phyloP scores from a whole-genome alignment of 1,140 invertebrate genomes.

The Drosophila leontia region DNA sequence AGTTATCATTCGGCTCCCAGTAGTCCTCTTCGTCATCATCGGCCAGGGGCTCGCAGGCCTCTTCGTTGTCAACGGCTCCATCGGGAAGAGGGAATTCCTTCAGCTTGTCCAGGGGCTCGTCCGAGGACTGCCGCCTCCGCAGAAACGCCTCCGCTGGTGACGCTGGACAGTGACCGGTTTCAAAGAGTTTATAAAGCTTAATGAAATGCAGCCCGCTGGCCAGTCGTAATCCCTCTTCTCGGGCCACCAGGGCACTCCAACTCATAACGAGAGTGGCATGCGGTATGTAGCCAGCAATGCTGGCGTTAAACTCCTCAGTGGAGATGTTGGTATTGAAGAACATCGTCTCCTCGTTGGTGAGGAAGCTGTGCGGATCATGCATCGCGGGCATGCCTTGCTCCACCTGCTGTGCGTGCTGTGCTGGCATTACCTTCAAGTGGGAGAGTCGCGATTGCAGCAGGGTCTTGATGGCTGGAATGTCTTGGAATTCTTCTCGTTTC shows the following conservation, averaged over 20 bases:
- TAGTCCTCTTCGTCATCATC: conserved; percentile 73
- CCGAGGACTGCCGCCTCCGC: conserved; percentile 33
- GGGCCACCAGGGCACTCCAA: conserved; percentile 71
- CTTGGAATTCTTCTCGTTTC: conserved; percentile 25
- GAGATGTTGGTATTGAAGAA: conserved; percentile 77
- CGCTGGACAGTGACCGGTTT: conserved; percentile 60
- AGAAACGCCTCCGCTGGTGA: conserved; percentile 27
- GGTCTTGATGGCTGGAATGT: conserved; percentile 52
- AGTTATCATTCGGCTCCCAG: conserved; percentile 80
- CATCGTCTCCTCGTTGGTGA: conserved; percentile 77
- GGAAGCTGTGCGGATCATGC: conserved; percentile 70
- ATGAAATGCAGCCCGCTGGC: conserved; percentile 78
- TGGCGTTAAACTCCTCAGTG: conserved; percentile 80
- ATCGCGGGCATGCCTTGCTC: conserved; percentile 53
- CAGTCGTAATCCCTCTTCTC: conserved; percentile 52
- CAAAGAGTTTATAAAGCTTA: conserved; percentile 75
- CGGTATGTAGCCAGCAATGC: conserved; percentile 60
- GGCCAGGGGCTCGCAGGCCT: conserved; percentile 43
- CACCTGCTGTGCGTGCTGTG: conserved; percentile 46
- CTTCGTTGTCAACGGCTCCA: conserved; percentile 38
- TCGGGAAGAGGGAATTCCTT: conserved; percentile 63
- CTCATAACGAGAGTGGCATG: conserved; percentile 73
- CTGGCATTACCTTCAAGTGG: conserved; percentile 57
- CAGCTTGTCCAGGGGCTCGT: conserved; percentile 25
- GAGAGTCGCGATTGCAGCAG: conserved; percentile 69